Evolutionary conservation across 2,888 invertebrate species (phyloP).

Genomic region (Brachypalpus laphriformis): DNA sequence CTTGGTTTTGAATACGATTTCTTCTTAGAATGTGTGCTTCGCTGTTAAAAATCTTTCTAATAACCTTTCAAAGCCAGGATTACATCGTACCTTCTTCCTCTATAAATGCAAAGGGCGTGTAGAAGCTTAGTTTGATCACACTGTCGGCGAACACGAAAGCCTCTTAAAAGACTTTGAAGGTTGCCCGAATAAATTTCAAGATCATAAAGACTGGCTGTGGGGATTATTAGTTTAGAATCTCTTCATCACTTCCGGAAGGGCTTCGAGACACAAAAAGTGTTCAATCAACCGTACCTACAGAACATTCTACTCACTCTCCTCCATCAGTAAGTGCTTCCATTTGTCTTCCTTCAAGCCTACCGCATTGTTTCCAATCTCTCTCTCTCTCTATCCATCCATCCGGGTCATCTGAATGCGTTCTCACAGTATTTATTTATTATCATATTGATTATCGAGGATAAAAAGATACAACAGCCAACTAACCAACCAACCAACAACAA

Average conservation of each 20-base stretch:
- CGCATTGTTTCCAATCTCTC: slow-evolving; percentile 11
- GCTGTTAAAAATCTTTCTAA: too few species aligned
- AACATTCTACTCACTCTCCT: background rate
- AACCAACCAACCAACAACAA: slow-evolving; percentile 6
- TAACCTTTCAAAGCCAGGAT: too few species aligned
- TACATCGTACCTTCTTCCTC: too few species aligned
- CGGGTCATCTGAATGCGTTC: slow-evolving; percentile 47
- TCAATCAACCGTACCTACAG: background rate
- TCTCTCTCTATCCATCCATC: slow-evolving; percentile 12
- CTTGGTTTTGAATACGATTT: too few species aligned
- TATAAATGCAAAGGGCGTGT: too few species aligned
- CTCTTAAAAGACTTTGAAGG: background rate
- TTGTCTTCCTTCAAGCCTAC: background rate
- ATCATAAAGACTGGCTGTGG: background rate
- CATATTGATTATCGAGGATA: slow-evolving; percentile 56
- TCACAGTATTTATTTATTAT: slow-evolving; percentile 41
- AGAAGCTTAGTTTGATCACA: too few species aligned
- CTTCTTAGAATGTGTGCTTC: too few species aligned
- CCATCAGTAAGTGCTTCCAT: background rate
- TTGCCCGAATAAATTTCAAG: background rate
- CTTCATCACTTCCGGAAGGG: background rate
- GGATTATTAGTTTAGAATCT: background rate
- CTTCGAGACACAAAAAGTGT: background rate
- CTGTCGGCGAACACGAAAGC: background rate
- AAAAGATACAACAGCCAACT: background rate